A percentile compares a stretch with the other conserved stretches of the same genome.
Conservation (phyloP, 2,797 vertebrate genomes). For the Acanthornis magna region DNA sequence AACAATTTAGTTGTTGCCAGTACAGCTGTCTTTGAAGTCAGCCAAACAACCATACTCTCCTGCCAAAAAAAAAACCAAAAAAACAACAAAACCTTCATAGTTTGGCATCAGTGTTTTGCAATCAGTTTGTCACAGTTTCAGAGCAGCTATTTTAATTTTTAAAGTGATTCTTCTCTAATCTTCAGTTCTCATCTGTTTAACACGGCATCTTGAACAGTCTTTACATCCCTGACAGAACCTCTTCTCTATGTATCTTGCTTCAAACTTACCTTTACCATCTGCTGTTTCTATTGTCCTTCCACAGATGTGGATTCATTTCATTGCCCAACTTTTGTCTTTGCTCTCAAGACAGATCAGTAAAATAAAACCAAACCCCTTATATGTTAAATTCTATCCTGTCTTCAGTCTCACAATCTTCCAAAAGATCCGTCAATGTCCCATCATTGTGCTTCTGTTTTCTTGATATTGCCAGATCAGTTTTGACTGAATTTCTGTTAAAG, state of each 20-base stretch:
- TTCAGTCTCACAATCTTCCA: neutral
- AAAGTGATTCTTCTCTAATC: constrained; percentile 4
- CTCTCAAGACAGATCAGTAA: neutral
- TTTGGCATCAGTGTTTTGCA: constrained; percentile 40
- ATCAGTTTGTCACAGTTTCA: constrained; percentile 45
- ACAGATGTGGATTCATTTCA: neutral
- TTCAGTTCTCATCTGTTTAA: neutral
- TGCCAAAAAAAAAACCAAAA: constrained; percentile 1
- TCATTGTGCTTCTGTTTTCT: neutral
- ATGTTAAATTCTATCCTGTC: neutral
- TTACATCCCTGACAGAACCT: neutral
- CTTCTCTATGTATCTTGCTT: neutral
- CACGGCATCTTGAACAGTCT: neutral
- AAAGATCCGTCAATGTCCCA: neutral
- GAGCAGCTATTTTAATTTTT: constrained; percentile 28
- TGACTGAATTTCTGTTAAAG: neutral
- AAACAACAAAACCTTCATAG: neutral
- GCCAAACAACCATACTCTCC: constrained; percentile 28
- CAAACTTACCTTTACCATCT: neutral
- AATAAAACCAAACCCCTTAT: neutral
- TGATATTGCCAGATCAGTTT: neutral
- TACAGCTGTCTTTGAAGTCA: constrained; percentile 69
- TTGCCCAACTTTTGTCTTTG: neutral
- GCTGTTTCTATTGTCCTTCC: neutral
- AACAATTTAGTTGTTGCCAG: constrained; percentile 51